Percentiles rank a stretch among this genome's conserved stretches.
Evolutionary conservation across 1,140 invertebrate species (phyloP).

Genomic region (Lasioglossum baleicum): DNA sequence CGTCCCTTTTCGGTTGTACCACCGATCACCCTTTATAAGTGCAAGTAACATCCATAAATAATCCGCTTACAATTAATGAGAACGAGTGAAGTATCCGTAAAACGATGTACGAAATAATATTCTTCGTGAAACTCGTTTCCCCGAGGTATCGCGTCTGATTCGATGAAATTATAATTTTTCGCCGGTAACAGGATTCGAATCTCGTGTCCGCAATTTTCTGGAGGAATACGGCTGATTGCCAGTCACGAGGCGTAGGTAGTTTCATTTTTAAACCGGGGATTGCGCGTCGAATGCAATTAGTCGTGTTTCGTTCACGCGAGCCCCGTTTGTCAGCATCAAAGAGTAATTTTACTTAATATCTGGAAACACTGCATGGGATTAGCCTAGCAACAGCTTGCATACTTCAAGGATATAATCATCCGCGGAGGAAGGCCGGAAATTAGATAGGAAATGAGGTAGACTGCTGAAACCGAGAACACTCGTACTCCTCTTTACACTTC

Average conservation of each 20-base stretch:
- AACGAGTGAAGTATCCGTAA: no score
- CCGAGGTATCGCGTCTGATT: no score
- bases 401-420: slow-evolving; percentile 51
- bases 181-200: no score
- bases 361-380: slow-evolving; percentile 34
- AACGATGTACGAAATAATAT: no score
- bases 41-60: no score
- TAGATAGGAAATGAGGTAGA: slow-evolving; percentile 61
- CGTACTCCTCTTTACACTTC: slow-evolving; percentile 20
- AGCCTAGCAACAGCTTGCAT: slow-evolving; percentile 15
- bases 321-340: slow-evolving; percentile 28
- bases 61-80: no score
- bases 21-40: no score
- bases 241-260: not conserved
- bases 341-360: slow-evolving; percentile 47
- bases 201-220: no score
- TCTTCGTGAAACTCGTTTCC: no score
- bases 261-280: not conserved
- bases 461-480: slow-evolving; percentile 45
- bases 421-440: slow-evolving; percentile 50
- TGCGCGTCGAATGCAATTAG: slow-evolving; percentile 3
- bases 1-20: no score
- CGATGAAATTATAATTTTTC: no score
- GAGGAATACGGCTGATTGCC: not conserved
- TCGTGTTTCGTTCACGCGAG: not conserved